Base-by-base conservation (phyloP, 1,140 invertebrate species). In the Drosophila biarmipes region DNA sequence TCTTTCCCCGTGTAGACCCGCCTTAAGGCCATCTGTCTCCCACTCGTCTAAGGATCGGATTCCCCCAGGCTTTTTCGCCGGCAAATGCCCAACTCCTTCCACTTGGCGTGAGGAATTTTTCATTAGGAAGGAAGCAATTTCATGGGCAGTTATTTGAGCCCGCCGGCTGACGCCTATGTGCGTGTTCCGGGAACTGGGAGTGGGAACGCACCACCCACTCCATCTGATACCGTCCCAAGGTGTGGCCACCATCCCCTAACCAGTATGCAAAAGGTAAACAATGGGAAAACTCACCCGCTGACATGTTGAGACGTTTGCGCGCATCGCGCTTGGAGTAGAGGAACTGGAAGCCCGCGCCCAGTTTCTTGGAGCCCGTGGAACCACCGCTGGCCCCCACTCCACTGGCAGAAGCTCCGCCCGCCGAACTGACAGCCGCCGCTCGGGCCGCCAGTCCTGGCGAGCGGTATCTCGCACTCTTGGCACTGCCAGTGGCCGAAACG, bases 391-490 rank as follows among this genome's bases (percentile, higher is more conserved):
- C 53, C n/a, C 51, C 61, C 24, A 17, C 46, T n/a, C 46, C 46
- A 27, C n/a, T 19, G 6, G 4, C 42, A 6, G 21, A 12, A 6
- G 3, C 46, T n/a, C 46, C 46, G 29, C 24, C 21, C 2, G 94
- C 94, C 3, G 46, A 93, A 93, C 49, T 93, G 42, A 62, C 93
- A 6, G 84, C 84, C 0, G 84, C 84, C 4, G 84, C 84, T 37
- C 84, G 76, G 6, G 89, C 89, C 14, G 86, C 85, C 91, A 96
- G 96, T 0, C 97, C 97, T 0, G 97, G 97, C 0, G 97, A 96
- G 2, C 97, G 92, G 87, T 98, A 98, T 3, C 97, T 92, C 5
- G 97, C 97, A 29, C 96, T 97, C 82, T 97, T 97, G 4, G 96
- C 96, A 66, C 94, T 94, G 49, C 93, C 93, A 68, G 94, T 93